A percentile compares a stretch with the other conserved stretches of the same genome.
Evolutionary conservation across 1,140 invertebrate species (phyloP).

Genomic region (Drosophila gunungcola): DNA sequence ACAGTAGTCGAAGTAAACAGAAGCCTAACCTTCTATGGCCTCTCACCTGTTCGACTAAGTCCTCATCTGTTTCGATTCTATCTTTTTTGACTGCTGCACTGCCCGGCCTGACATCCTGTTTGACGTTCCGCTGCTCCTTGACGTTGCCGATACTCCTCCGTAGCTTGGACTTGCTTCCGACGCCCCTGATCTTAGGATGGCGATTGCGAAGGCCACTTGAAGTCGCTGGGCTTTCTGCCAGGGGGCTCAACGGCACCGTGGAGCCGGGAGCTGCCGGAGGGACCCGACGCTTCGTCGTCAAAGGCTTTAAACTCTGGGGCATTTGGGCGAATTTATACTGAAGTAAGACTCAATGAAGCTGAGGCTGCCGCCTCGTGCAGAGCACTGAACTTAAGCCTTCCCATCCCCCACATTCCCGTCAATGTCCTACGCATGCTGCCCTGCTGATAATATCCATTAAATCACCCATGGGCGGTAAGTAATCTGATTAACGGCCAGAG

Average conservation of each 20-base stretch:
- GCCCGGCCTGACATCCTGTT: background rate
- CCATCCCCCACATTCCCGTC: background rate
- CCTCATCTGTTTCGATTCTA: conserved; percentile 3
- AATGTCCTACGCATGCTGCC: conserved; percentile 26
- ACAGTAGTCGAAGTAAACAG: background rate
- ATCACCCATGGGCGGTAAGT: conserved; percentile 40
- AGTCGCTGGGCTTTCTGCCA: conserved; percentile 1
- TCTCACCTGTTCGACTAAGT: conserved; percentile 6
- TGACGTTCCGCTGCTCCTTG: background rate
- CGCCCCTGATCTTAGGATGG: background rate
- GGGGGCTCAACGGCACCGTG: background rate
- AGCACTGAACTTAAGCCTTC: background rate
- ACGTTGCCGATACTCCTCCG: background rate
- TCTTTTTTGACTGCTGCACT: background rate
- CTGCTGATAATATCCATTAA: conserved; percentile 50
- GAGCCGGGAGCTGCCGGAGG: background rate
- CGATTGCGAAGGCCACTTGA: conserved; percentile 54
- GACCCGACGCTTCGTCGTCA: conserved; percentile 1
- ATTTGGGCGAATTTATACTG: conserved; percentile 36
- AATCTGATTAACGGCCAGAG: conserved; percentile 46
- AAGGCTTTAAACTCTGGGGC: conserved; percentile 14
- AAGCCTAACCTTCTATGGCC: background rate
- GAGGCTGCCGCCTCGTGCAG: background rate
- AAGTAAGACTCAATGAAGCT: conserved; percentile 51
- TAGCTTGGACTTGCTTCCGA: background rate